Evolutionary conservation across 2,888 invertebrate genomes (phyloP).

Genomic region (Biston betularia): DNA sequence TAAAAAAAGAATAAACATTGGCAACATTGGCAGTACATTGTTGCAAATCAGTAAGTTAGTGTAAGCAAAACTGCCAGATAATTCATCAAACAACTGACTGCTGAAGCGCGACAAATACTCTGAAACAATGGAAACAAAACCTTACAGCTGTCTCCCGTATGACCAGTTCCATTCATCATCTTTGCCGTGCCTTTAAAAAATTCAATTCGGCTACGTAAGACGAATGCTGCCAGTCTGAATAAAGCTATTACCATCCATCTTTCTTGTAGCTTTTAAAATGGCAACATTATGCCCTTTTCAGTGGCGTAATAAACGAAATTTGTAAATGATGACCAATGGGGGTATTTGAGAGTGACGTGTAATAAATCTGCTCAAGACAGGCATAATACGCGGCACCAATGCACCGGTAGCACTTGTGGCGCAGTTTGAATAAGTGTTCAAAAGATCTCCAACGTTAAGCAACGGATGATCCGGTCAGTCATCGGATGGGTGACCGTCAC

Average conservation of each 20-base stretch:
- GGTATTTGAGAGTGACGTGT: background rate
- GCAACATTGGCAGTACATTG: background rate
- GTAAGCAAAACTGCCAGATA: background rate
- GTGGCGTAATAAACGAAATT: slow-evolving; percentile 41
- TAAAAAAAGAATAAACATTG: no score
- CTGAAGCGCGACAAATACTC: background rate
- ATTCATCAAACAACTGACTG: background rate
- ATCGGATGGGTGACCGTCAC: no score
- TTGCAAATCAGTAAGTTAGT: background rate
- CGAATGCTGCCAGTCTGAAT: slow-evolving; percentile 57
- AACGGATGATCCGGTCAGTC: no score
- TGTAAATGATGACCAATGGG: slow-evolving; percentile 13
- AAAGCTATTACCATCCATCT: slow-evolving; percentile 68
- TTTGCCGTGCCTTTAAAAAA: slow-evolving; percentile 55
- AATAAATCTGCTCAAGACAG: background rate
- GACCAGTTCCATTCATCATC: slow-evolving; percentile 54
- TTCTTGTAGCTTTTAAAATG: slow-evolving; percentile 55
- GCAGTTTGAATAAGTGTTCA: no score
- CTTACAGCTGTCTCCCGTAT: background rate
- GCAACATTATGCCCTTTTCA: slow-evolving; percentile 47
- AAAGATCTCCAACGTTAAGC: no score
- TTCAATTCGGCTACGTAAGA: slow-evolving; percentile 59
- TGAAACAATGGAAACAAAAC: slow-evolving; percentile 36
- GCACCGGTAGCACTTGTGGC: no score
- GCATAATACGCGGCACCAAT: no score